Evolutionary conservation across 2,888 invertebrate genomes (phyloP), one percentile per base, ranked within the genome.

Genomic region (Emesis furor): DNA sequence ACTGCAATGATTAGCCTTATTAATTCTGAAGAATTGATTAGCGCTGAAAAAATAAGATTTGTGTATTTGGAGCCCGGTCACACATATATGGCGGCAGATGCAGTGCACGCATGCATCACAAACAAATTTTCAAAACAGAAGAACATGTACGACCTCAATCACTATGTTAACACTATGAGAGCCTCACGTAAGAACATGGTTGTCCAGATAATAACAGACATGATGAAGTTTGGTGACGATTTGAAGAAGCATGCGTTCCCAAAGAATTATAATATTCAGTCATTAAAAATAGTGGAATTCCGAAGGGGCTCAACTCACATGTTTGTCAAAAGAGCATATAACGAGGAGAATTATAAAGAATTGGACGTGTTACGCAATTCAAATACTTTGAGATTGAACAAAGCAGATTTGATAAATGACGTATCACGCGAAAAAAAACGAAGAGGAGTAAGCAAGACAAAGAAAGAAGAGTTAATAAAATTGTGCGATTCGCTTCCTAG

Each of bases 201-300:
- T 8, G 73, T 76, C 32, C 55, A 67, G 74, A 59, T 24, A 69
- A 75, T 79, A 24, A 79, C 74, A 55, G 76, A 79, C 59, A 79
- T 79, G 76, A 81, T 81, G 65, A 32, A 65, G 39, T 81, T 81
- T 73, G 17, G 65, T 42, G 76, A 81, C 68, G 51, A 81, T 32
- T 67, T 81, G 69, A 72, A 42, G 35, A 68, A 68, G 37, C 35
- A 68, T 35, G 46, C 46, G 46, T 68, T 68, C 37, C 68, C 68
- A 68, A 77, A 75, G 71, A 78, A 72, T 39, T 72, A 72, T 39
- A 72, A 81, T 77, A 74, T 77, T 42, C 62, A 51, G 46, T 59
- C 81, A 24, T 67, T 81, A 73, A 81, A 81, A 73, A 67, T 81
- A 37, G 77, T 77, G 51, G 73, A 81, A 46, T 81, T 81, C 73